Conservation (phyloP, 2,888 invertebrate species). For the Caenorhabditis wallacei region DNA sequence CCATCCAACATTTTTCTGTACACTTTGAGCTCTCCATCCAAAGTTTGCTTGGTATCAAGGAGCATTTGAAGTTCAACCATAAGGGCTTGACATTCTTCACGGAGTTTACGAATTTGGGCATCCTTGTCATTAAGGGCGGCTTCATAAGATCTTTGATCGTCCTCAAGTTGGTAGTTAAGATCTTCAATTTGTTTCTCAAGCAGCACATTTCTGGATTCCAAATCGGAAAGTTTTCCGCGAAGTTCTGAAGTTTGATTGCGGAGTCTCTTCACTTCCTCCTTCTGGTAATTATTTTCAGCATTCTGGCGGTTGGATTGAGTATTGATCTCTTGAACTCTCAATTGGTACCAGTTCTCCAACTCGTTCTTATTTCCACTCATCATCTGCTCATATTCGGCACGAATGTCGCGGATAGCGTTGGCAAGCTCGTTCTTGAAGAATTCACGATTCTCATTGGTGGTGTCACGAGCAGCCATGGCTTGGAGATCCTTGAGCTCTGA, state of each 20-base stretch:
- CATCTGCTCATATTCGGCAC: constrained; percentile 84
- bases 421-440: constrained; percentile 86
- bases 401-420: constrained; percentile 85
- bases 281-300: constrained; percentile 84
- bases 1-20: constrained; percentile 86
- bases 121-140: constrained; percentile 84
- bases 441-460: constrained; percentile 85
- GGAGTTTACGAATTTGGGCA: constrained; percentile 83
- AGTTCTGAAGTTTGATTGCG: constrained; percentile 84
- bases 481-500: constrained; percentile 85
- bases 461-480: constrained; percentile 85
- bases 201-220: constrained; percentile 84
- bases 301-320: constrained; percentile 84
- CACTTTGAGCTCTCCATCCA: constrained; percentile 86
- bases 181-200: constrained; percentile 85
- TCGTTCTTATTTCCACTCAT: constrained; percentile 84
- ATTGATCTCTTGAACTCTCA: constrained; percentile 85
- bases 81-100: constrained; percentile 84
- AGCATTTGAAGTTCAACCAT: constrained; percentile 84
- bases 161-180: constrained; percentile 84
- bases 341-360: constrained; percentile 85
- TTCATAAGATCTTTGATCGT: constrained; percentile 83
- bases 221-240: constrained; percentile 84
- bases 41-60: constrained; percentile 85
- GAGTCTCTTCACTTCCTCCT: constrained; percentile 84